A percentile compares a stretch with the other conserved stretches of the same genome.
These are phyloP conservation scores for Metacarcinus magister DNA, from an alignment of 2,888 invertebrate genomes.

Conservation along the genomic window DNA sequence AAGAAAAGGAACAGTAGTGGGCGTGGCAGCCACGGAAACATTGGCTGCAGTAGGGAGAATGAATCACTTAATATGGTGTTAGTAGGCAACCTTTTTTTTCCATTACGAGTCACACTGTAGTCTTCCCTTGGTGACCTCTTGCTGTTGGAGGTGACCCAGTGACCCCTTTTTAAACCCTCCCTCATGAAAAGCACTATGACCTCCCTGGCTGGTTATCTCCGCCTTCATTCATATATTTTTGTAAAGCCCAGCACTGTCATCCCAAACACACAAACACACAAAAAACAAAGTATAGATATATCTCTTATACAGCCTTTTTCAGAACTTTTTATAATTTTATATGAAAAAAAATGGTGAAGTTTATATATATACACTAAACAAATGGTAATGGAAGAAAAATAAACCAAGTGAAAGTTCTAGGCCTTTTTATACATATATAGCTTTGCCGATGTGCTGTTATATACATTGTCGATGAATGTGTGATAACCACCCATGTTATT, in stretches of 20 bases:
- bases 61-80: slow-evolving; percentile 34
- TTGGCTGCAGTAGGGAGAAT: slow-evolving; percentile 3
- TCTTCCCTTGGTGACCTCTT: slow-evolving; percentile 38
- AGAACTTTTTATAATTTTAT: slow-evolving; percentile 64
- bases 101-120: slow-evolving; percentile 50
- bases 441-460: slow-evolving; percentile 35
- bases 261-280: background rate
- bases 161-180: background rate
- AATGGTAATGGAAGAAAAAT: slow-evolving; percentile 23
- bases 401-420: background rate
- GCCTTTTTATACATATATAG: slow-evolving; percentile 37
- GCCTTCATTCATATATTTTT: slow-evolving; percentile 60
- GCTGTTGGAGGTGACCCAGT: background rate
- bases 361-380: background rate
- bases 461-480: slow-evolving; percentile 38
- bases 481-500: slow-evolving; percentile 46
- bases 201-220: slow-evolving; percentile 57
- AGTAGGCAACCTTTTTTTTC: slow-evolving; percentile 37
- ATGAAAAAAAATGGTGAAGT: slow-evolving; percentile 43
- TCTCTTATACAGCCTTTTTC: slow-evolving; percentile 35
- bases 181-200: slow-evolving; percentile 5
- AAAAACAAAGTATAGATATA: slow-evolving; percentile 26
- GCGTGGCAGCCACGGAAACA: background rate
- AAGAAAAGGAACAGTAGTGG: background rate
- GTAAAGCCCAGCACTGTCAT: slow-evolving; percentile 39